phyloP scores from a whole-genome alignment of 2,113 vertebrate genomes.

The Dipodomys stephensi region DNA sequence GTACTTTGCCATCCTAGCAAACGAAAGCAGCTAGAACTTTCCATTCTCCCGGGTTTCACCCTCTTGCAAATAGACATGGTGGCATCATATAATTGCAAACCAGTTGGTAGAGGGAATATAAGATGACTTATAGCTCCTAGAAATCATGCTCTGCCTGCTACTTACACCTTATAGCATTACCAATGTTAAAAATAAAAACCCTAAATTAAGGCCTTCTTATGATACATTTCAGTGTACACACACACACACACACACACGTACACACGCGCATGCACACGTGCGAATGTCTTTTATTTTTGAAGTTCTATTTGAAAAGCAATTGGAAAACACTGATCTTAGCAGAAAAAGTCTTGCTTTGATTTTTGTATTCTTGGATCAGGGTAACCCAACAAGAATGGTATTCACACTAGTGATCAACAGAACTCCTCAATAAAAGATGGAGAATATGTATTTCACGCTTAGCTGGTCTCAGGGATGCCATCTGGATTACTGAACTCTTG shows the following conservation, averaged over 20 bases:
- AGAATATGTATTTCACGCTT: neutral
- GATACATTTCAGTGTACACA: neutral
- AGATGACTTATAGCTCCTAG: neutral
- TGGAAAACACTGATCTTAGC: conserved; percentile 26
- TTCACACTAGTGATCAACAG: neutral
- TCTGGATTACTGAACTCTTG: neutral
- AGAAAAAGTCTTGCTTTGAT: neutral
- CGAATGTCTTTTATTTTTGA: conserved; percentile 1
- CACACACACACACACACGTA: neutral
- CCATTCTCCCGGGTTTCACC: neutral
- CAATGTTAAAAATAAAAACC: neutral
- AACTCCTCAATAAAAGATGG: neutral
- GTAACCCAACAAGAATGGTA: neutral
- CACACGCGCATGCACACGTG: no score
- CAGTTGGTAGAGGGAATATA: neutral
- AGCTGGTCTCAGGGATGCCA: neutral
- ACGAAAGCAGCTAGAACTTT: neutral
- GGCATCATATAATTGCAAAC: neutral
- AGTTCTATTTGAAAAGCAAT: conserved; percentile 1
- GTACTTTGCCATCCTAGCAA: neutral
- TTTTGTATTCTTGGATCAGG: neutral
- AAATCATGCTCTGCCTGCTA: neutral
- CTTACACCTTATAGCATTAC: neutral
- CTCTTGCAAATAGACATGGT: neutral
- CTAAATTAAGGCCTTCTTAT: neutral